These are phyloP conservation scores for Myotis lucifugus DNA, from an alignment of 2,113 vertebrate species.

Conservation along the genomic window DNA sequence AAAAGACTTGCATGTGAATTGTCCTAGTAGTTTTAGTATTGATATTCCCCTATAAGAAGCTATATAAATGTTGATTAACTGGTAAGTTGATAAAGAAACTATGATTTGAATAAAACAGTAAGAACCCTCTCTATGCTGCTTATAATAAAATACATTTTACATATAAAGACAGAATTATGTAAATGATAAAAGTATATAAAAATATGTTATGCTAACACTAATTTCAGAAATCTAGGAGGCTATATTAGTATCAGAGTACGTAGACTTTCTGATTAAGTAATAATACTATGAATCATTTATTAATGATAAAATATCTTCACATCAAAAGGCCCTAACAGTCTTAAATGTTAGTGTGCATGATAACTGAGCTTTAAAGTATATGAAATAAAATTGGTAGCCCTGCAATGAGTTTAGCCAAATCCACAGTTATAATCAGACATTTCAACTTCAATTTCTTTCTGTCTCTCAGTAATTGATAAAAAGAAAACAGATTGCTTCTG, in stretches of 20 bases:
- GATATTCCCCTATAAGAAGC: background rate
- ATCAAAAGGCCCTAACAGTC: background rate
- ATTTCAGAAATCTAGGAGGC: background rate
- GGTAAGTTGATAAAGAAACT: background rate
- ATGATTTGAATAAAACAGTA: background rate
- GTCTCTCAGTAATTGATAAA: background rate
- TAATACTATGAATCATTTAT: background rate
- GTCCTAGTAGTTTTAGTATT: background rate
- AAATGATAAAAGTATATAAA: background rate
- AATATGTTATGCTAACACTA: background rate
- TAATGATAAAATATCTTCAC: background rate
- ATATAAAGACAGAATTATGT: background rate
- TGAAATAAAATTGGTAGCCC: background rate
- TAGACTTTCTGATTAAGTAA: background rate
- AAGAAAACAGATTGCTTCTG: background rate
- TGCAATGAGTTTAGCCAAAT: background rate
- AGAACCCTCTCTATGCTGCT: background rate
- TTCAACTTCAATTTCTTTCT: background rate
- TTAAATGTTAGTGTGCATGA: background rate
- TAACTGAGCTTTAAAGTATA: background rate
- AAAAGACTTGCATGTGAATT: background rate
- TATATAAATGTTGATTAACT: background rate
- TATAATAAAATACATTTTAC: background rate
- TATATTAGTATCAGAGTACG: background rate
- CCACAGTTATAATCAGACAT: background rate